Percentiles rank a stretch among this genome's conserved stretches.
Conservation (phyloP, 2,888 invertebrate species). For the Folsomia manolachei region DNA sequence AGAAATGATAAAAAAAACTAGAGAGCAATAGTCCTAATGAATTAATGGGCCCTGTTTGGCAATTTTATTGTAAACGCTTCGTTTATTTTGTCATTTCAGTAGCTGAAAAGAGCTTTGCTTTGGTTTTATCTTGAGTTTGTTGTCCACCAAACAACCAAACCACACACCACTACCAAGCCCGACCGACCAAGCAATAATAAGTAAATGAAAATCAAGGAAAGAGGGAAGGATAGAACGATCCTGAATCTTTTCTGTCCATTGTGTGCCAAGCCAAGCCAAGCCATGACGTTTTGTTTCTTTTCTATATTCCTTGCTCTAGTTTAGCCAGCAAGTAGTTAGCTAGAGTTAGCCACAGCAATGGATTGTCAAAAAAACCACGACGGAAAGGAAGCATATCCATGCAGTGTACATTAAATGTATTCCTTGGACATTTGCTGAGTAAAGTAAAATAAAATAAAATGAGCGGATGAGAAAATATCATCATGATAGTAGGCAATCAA, state of each 20-base stretch:
- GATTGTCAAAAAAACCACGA: neutral
- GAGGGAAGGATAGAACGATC: neutral
- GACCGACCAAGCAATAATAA: slow-evolving; percentile 15
- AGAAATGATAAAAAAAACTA: slow-evolving; percentile 34
- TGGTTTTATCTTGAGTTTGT: slow-evolving; percentile 11
- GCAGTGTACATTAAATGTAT: neutral
- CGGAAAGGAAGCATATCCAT: too few relatives aligned
- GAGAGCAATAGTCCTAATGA: slow-evolving; percentile 48
- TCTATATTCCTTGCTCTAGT: neutral
- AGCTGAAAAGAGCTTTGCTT: slow-evolving; percentile 36
- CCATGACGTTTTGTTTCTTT: too few relatives aligned
- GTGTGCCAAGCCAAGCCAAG: neutral
- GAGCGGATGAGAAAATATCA: slow-evolving; percentile 32
- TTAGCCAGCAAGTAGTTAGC: neutral
- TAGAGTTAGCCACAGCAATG: neutral
- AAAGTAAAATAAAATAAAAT: slow-evolving; percentile 35
- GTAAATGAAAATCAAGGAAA: slow-evolving; percentile 8
- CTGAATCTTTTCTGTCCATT: slow-evolving; percentile 10
- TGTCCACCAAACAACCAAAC: slow-evolving; percentile 16
- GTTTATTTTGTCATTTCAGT: slow-evolving; percentile 51
- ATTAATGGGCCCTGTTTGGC: slow-evolving; percentile 49
- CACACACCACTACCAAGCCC: neutral
- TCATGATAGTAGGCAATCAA: slow-evolving; percentile 46
- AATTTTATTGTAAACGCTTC: slow-evolving; percentile 51
- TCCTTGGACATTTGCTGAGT: slow-evolving; percentile 29